These are phyloP conservation scores for Cheiracanthium punctorium DNA, from an alignment of 2,888 invertebrate species.

Conservation along the genomic window DNA sequence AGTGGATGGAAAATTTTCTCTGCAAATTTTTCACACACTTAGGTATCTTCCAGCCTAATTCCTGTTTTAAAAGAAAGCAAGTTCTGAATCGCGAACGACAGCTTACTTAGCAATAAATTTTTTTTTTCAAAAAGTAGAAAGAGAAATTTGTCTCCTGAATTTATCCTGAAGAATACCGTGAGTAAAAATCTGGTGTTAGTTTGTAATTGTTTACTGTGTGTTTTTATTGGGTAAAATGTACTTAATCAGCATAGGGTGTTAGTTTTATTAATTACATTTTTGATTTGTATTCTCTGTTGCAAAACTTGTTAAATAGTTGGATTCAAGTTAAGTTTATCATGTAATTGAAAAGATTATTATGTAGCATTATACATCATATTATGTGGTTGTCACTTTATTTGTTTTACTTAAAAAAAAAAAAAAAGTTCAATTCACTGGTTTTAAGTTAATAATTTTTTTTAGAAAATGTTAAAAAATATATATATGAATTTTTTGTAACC, in stretches of 20 bases:
- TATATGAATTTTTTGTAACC: too few relatives aligned
- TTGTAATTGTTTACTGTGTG: conserved; percentile 44
- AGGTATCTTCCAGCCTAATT: too few relatives aligned
- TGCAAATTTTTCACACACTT: too few relatives aligned
- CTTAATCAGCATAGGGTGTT: conserved; percentile 34
- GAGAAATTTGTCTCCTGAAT: not conserved
- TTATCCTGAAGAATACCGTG: conserved; percentile 21
- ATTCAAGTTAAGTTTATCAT: conserved; percentile 13
- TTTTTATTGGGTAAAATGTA: conserved; percentile 36
- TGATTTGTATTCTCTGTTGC: not conserved
- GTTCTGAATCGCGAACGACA: not conserved
- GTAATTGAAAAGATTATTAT: too few relatives aligned
- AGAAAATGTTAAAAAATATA: too few relatives aligned
- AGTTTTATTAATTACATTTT: not conserved
- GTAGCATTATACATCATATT: too few relatives aligned
- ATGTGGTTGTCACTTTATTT: too few relatives aligned
- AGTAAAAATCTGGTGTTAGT: conserved; percentile 42
- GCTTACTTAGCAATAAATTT: not conserved
- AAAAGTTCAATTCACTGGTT: too few relatives aligned
- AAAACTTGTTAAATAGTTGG: not conserved
- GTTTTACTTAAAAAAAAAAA: too few relatives aligned
- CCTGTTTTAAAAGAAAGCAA: too few relatives aligned
- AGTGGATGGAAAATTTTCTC: not conserved
- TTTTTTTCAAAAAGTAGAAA: too few relatives aligned
- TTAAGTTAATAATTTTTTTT: too few relatives aligned